Conservation (phyloP, 2,797 vertebrate species). For the Anguilla anguilla region DNA sequence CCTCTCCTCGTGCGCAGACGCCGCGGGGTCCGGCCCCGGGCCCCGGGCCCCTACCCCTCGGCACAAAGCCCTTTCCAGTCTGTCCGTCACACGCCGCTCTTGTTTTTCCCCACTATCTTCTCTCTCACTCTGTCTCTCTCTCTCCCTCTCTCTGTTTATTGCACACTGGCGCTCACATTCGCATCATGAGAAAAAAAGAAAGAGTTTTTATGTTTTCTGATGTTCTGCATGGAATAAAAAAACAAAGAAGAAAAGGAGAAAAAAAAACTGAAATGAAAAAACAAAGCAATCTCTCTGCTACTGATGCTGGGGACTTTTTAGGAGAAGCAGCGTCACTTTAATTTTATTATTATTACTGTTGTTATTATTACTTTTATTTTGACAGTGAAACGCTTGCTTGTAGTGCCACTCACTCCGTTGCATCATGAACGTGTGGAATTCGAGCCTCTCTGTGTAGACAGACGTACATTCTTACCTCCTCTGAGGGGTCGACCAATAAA, state of each 20-base stretch:
- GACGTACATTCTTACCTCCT: constrained; percentile 76
- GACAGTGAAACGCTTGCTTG: constrained; percentile 74
- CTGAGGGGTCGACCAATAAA: constrained; percentile 79
- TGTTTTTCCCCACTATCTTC: constrained; percentile 36
- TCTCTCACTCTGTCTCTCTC: neutral
- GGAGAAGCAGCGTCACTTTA: constrained; percentile 58
- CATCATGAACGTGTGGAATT: constrained; percentile 65
- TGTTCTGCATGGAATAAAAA: constrained; percentile 82
- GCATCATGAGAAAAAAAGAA: constrained; percentile 66
- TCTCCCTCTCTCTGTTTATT: constrained; percentile 60
- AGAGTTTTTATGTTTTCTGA: constrained; percentile 74
- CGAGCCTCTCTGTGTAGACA: constrained; percentile 78
- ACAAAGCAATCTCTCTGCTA: constrained; percentile 72
- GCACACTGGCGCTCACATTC: constrained; percentile 63
- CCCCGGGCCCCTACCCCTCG: constrained; percentile 64
- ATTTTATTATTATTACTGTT: constrained; percentile 20
- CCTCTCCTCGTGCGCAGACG: constrained; percentile 55
- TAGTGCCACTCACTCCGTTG: constrained; percentile 76
- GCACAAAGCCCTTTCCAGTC: constrained; percentile 53
- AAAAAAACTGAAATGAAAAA: constrained; percentile 52
- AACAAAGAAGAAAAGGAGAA: constrained; percentile 40
- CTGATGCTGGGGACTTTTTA: constrained; percentile 69
- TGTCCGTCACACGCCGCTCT: constrained; percentile 62
- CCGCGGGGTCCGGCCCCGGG: constrained; percentile 63
- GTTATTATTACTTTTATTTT: constrained; percentile 59